Evolutionary conservation across 2,888 invertebrate genomes (phyloP).

Genomic region (Melanophora roralis): DNA sequence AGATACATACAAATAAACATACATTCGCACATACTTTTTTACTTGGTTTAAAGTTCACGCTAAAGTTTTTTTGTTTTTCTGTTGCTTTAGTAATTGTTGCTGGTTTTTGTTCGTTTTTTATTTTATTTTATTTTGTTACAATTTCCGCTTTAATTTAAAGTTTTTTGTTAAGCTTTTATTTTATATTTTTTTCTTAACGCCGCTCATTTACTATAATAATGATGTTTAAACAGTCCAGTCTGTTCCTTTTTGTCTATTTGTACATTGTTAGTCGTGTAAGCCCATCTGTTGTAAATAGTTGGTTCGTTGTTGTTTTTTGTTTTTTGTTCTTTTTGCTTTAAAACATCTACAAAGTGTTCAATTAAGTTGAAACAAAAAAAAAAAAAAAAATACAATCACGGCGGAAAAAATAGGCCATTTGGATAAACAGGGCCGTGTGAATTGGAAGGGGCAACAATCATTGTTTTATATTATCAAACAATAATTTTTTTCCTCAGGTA

Average conservation of each 20-base stretch:
- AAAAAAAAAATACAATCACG: neutral
- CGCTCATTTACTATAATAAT: slow-evolving; percentile 53
- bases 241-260: slow-evolving; percentile 16
- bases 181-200: slow-evolving; percentile 23
- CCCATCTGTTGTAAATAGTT: slow-evolving; percentile 39
- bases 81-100: neutral
- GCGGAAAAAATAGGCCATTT: neutral
- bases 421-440: neutral
- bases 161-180: slow-evolving; percentile 40
- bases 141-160: slow-evolving; percentile 53
- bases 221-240: slow-evolving; percentile 28
- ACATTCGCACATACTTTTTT: neutral
- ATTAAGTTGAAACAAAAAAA: neutral
- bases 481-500: neutral
- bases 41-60: slow-evolving; percentile 58
- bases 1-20: neutral
- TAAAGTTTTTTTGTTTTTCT: slow-evolving; percentile 16
- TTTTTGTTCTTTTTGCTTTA: neutral
- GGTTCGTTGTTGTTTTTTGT: neutral
- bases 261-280: neutral
- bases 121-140: slow-evolving; percentile 35
- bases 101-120: slow-evolving; percentile 14
- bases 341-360: neutral
- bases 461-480: neutral
- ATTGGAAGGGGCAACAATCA: too few relatives aligned